Conservation (phyloP, 2,797 vertebrate species). For the Spinibarbus caldwelli region DNA sequence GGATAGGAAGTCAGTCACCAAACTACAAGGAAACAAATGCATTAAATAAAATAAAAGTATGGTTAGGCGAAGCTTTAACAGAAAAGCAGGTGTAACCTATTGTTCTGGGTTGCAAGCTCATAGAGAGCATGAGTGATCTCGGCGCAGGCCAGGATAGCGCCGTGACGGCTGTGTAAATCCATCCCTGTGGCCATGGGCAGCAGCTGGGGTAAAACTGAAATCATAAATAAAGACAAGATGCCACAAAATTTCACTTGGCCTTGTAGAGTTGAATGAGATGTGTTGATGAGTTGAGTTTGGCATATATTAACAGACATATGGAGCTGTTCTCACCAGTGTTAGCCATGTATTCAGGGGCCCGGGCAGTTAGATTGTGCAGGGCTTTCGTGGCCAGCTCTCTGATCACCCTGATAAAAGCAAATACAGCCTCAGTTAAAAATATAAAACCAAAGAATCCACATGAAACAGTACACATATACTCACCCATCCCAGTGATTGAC, state of each 20-base stretch:
- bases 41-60: background rate
- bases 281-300: background rate
- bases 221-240: background rate
- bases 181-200: constrained; percentile 82
- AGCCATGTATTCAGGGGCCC: constrained; percentile 85
- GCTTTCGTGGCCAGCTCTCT: constrained; percentile 89
- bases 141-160: constrained; percentile 91
- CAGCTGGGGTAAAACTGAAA: constrained; percentile 87
- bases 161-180: constrained; percentile 90
- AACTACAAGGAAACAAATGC: constrained; percentile 67
- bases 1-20: constrained; percentile 78
- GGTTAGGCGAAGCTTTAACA: background rate
- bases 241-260: background rate
- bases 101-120: constrained; percentile 77
- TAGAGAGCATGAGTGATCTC: constrained; percentile 88
- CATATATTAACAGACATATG: background rate
- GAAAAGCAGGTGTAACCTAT: constrained; percentile 76
- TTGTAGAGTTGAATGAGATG: background rate
- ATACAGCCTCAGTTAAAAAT: constrained; percentile 4
- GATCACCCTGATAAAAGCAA: constrained; percentile 77
- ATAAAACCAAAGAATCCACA: background rate
- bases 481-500: constrained; percentile 94
- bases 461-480: constrained; percentile 51
- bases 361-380: constrained; percentile 87
- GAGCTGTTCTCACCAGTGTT: constrained; percentile 77